Conservation (phyloP, 2,797 vertebrate genomes). For the Thamnophis elegans region DNA sequence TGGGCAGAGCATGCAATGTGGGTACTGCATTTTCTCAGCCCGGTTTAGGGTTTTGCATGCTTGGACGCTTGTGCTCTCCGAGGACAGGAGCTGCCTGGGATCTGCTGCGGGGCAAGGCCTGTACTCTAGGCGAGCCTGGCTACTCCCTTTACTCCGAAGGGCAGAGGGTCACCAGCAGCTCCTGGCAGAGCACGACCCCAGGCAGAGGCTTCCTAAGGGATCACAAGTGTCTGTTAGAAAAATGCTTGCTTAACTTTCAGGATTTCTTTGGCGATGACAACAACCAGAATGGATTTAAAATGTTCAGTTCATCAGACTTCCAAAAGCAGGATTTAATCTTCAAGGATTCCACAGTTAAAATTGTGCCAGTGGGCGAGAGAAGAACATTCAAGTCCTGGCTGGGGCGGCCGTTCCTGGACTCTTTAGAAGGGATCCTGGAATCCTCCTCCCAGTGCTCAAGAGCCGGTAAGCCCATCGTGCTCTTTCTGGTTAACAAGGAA, state of each 20-base stretch:
- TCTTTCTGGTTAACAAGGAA: not conserved
- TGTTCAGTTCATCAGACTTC: conserved; percentile 88
- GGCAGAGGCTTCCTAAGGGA: not conserved
- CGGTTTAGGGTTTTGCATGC: not conserved
- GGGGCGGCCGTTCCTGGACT: conserved; percentile 80
- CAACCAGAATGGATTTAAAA: conserved; percentile 77
- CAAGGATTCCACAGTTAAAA: conserved; percentile 83
- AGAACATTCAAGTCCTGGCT: conserved; percentile 86
- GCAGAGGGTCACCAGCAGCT: not conserved
- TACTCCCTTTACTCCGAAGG: too few species aligned
- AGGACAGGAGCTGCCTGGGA: not conserved
- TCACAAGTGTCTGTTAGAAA: not conserved
- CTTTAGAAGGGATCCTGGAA: conserved; percentile 76
- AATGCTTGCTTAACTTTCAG: conserved; percentile 67
- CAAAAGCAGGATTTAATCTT: conserved; percentile 86
- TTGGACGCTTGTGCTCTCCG: not conserved
- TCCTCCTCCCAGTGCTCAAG: conserved; percentile 69
- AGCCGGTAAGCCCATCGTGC: conserved; percentile 50
- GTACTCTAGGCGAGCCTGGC: too few species aligned
- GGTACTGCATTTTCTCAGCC: not conserved
- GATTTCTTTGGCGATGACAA: conserved; percentile 76
- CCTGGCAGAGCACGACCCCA: not conserved
- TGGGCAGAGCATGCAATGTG: not conserved
- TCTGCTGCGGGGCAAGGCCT: not conserved
- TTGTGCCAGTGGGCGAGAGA: conserved; percentile 78